Evolutionary conservation across 2,797 vertebrate species (phyloP), one percentile per base, ranked within the genome.

Genomic region (Pseudomugil tenellus): DNA sequence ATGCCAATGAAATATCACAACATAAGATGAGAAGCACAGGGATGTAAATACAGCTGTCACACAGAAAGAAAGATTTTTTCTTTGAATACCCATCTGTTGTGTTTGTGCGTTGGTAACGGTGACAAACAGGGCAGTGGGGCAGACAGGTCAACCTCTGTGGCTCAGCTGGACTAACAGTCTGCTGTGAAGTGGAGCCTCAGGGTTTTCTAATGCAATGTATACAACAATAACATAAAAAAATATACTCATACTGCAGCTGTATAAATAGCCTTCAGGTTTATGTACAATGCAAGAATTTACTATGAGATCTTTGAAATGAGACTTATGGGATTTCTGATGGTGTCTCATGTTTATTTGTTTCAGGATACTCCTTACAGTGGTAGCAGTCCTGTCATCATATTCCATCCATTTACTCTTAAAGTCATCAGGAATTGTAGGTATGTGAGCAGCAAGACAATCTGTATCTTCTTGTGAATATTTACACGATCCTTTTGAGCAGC

Each of bases 381-480:
- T 99, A 35, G 97, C 98, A 13, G 91, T 94, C 61, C 96, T 99
- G 35, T 99, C 98, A 21, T 95, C 95, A 62, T 99, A 99, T 84
- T 99, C 98, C 86, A 99, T 99, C 85, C 98, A 99, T 81, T 90
- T 99, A 78, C 94, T 99, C 75, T 96, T 99, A 63, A 98, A 99
- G 87, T 97, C 93, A 35, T 98, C 98, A 0, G 98, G 98, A 61
- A 94, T 99, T 63, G 92, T 93, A 56, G 92, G 92, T 93, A 90
- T 1, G 90, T 80, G 32, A 29, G 32, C n/a, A 2, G 10, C 19
- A 25, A 70, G 4, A 53, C 12, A 16, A 14, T 13, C 21, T 58
- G 23, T 16, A 23, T 53, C 34, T n/a, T 59, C 41, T 56, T 21
- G 41, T 53, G 17, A 54, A 55, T 11, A 6, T 29, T 21, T 19